A percentile compares a stretch with the other conserved stretches of the same genome.
These are phyloP conservation scores for Drosophila albomicans DNA, from an alignment of 1,140 invertebrate species.

Conservation along the genomic window DNA sequence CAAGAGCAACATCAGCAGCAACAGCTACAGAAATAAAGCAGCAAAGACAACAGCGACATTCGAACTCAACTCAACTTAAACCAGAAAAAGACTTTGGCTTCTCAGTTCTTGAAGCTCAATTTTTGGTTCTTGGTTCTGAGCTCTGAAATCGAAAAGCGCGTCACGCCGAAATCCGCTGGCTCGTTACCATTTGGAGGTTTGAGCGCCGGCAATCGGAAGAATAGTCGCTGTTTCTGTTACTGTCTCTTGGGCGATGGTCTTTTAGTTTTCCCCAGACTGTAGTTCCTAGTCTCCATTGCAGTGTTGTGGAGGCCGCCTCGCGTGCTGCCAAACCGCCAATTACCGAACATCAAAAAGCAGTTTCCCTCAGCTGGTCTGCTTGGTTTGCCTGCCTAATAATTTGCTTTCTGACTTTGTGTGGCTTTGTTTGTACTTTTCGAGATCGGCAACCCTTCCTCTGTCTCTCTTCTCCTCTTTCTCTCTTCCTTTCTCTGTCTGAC, in stretches of 20 bases:
- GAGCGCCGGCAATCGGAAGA: conserved; percentile 71
- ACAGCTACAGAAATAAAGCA: conserved; percentile 45
- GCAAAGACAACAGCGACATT: conserved; percentile 63
- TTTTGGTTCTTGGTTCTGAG: conserved; percentile 8
- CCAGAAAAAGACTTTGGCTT: conserved; percentile 20
- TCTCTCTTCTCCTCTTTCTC: not conserved
- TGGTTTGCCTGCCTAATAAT: conserved; percentile 72
- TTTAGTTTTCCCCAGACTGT: conserved; percentile 10
- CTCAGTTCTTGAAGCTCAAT: not conserved
- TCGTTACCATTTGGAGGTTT: conserved; percentile 71
- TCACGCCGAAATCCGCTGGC: conserved; percentile 71
- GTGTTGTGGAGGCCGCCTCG: conserved; percentile 58
- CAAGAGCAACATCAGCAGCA: conserved; percentile 19
- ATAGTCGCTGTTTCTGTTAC: conserved; percentile 35
- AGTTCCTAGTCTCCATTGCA: conserved; percentile 23
- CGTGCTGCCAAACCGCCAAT: conserved; percentile 82
- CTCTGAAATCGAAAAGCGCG: conserved; percentile 66
- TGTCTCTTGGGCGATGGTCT: conserved; percentile 27
- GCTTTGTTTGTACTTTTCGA: conserved; percentile 71
- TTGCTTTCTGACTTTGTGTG: conserved; percentile 76
- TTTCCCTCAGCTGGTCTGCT: conserved; percentile 62
- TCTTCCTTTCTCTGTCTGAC: not conserved
- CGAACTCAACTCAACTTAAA: conserved; percentile 36
- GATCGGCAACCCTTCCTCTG: conserved; percentile 31
- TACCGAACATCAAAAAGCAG: conserved; percentile 82